Percentiles rank a stretch among this genome's conserved stretches.
Evolutionary conservation across 2,797 vertebrate species (phyloP).

Genomic region (Cyclopterus lumpus): DNA sequence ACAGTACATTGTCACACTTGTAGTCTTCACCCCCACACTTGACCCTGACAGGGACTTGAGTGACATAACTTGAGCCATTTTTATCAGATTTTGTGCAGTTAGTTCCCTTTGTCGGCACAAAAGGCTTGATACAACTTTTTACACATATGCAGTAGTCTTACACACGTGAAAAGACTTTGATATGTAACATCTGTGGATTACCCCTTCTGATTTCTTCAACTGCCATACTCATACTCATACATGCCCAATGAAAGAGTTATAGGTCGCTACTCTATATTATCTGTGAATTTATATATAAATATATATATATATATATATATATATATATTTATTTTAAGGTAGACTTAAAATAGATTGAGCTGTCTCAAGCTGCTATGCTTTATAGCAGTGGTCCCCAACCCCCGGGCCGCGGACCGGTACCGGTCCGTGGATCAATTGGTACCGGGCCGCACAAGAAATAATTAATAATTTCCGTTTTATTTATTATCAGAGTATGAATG

Average conservation of each 20-base stretch:
- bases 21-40: neutral
- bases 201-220: neutral
- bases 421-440: no score
- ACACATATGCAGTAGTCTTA: neutral
- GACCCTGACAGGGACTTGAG: neutral
- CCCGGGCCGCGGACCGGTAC: no score
- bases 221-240: neutral
- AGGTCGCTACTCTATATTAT: neutral
- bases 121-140: neutral
- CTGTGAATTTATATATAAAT: no score
- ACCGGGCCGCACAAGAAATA: no score
- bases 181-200: neutral
- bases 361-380: no score
- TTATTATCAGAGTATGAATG: no score
- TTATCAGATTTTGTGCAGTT: neutral
- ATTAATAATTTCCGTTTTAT: no score
- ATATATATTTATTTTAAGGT: no score
- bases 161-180: neutral
- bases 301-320: no score
- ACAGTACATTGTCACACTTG: neutral
- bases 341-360: no score
- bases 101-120: neutral
- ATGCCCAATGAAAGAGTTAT: neutral
- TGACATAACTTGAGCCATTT: neutral
- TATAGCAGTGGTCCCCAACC: no score